A percentile compares a stretch with the other conserved stretches of the same genome.
Conservation (phyloP, 2,113 vertebrate species). For the Aplodontia rufa region DNA sequence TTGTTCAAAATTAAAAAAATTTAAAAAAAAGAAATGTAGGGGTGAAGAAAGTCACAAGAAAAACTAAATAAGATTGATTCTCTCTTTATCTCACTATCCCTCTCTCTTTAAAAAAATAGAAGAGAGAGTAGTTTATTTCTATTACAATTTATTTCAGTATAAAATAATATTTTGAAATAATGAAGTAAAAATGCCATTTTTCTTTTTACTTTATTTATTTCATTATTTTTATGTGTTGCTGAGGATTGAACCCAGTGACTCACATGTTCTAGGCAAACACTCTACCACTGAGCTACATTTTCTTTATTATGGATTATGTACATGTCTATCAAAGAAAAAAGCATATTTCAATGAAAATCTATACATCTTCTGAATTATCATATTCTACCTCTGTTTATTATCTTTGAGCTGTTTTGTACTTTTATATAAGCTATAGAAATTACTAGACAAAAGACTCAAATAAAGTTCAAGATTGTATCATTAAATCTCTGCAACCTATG, state of each 20-base stretch:
- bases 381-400: not conserved
- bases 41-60: too few species aligned
- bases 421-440: conserved; percentile 38
- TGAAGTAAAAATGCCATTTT: conserved; percentile 27
- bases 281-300: too few species aligned
- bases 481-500: conserved; percentile 23
- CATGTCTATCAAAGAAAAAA: not conserved
- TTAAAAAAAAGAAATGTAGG: too few species aligned
- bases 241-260: too few species aligned
- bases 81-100: too few species aligned
- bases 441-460: not conserved
- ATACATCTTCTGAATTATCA: not conserved
- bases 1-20: too few species aligned
- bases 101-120: too few species aligned
- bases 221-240: too few species aligned
- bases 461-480: not conserved
- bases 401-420: not conserved
- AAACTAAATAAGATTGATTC: too few species aligned
- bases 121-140: too few species aligned
- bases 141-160: conserved; percentile 36
- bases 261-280: too few species aligned
- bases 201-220: too few species aligned
- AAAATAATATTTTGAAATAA: not conserved
- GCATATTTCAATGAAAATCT: not conserved
- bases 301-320: not conserved